phyloP scores from a whole-genome alignment of 1,140 invertebrate species.

The Cotesia glomerata region DNA sequence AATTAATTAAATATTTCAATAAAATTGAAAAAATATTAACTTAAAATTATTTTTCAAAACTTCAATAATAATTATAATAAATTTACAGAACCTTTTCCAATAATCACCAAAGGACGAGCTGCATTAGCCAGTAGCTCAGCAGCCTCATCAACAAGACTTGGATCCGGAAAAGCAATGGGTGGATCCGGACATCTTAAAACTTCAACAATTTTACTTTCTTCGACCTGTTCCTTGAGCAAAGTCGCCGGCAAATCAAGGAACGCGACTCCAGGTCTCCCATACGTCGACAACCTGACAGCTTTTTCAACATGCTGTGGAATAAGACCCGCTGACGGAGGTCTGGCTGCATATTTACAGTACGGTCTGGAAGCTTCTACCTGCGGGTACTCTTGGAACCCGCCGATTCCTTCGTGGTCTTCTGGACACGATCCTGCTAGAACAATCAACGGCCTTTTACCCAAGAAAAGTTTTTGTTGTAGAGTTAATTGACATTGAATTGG shows the following conservation, averaged over 20 bases:
- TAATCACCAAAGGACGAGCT: slow-evolving; percentile 83
- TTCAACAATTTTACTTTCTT: slow-evolving; percentile 56
- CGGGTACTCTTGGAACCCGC: slow-evolving; percentile 94
- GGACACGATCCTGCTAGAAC: slow-evolving; percentile 91
- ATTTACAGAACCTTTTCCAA: slow-evolving; percentile 80
- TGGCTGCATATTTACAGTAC: slow-evolving; percentile 89
- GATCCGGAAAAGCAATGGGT: slow-evolving; percentile 74
- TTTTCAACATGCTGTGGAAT: slow-evolving; percentile 94
- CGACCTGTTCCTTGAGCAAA: slow-evolving; percentile 67
- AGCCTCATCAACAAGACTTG: slow-evolving; percentile 71
- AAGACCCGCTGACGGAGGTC: slow-evolving; percentile 79
- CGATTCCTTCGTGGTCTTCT: slow-evolving; percentile 89
- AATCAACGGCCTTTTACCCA: slow-evolving; percentile 75
- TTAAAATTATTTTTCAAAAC: too few species aligned
- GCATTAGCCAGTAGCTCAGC: slow-evolving; percentile 74
- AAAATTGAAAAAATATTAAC: too few species aligned
- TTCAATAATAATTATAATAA: neutral
- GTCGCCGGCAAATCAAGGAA: slow-evolving; percentile 93
- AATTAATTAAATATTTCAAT: too few species aligned
- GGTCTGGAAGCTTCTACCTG: slow-evolving; percentile 85
- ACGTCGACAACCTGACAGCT: slow-evolving; percentile 82
- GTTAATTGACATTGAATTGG: neutral
- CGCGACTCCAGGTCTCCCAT: slow-evolving; percentile 83
- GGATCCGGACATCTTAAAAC: slow-evolving; percentile 64
- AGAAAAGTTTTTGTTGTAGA: slow-evolving; percentile 1